Evolutionary conservation across 2,888 invertebrate species (phyloP).

Genomic region (Heliconius aoede): DNA sequence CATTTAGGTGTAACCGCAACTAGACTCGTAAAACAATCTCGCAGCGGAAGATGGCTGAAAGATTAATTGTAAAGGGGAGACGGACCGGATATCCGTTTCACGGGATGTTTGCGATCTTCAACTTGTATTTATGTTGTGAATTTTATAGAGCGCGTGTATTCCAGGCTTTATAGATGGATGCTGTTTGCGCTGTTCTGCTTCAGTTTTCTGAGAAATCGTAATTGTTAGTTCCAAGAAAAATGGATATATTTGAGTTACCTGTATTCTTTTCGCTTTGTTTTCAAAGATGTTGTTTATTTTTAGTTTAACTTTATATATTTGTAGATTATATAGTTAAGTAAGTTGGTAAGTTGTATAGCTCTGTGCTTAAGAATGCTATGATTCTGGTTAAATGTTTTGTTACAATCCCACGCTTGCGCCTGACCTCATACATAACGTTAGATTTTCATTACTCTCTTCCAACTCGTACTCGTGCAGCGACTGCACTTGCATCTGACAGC

Average conservation of each 20-base stretch:
- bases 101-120: conserved; percentile 48
- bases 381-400: no score
- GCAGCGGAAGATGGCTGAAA: conserved; percentile 60
- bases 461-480: conserved; percentile 5
- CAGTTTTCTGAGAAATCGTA: conserved; percentile 11
- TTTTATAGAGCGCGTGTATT: conserved; percentile 25
- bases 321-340: not conserved
- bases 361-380: no score
- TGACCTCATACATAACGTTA: not conserved
- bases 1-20: conserved; percentile 43
- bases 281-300: not conserved
- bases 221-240: conserved; percentile 13
- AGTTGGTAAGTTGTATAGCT: not conserved
- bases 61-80: conserved; percentile 69
- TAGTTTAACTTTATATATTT: not conserved
- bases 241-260: not conserved
- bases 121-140: conserved; percentile 39
- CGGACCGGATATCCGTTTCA: conserved; percentile 65
- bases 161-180: conserved; percentile 22
- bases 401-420: no score
- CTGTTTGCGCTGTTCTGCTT: conserved; percentile 21
- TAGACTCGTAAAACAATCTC: conserved; percentile 51
- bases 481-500: conserved; percentile 5
- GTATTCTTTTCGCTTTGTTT: not conserved
- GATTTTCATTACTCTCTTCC: not conserved